These are phyloP conservation scores for Melinopterus prodromus DNA, from an alignment of 2,888 invertebrate genomes.

Conservation along the genomic window DNA sequence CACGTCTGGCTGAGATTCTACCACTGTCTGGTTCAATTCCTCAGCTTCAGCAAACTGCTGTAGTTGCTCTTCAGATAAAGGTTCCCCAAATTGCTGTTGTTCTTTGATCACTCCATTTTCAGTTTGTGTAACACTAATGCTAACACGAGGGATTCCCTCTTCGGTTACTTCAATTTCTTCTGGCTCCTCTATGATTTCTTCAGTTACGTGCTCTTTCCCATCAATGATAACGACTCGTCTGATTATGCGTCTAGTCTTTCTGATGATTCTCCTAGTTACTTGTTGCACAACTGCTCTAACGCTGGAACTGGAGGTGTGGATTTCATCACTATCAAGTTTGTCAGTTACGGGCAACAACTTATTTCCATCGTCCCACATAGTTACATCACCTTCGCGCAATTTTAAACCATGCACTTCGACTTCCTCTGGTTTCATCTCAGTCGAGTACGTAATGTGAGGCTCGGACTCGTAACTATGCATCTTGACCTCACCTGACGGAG, in stretches of 20 bases:
- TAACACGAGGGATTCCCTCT: constrained; percentile 76
- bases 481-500: constrained; percentile 70
- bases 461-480: constrained; percentile 73
- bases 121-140: constrained; percentile 71
- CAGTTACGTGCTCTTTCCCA: constrained; percentile 84
- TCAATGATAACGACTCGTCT: constrained; percentile 80
- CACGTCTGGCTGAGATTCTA: constrained; percentile 44
- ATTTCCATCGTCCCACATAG: constrained; percentile 55
- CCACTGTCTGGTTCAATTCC: constrained; percentile 32
- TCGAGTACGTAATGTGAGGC: constrained; percentile 67
- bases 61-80: constrained; percentile 48
- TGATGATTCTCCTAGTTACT: constrained; percentile 79
- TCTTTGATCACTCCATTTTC: constrained; percentile 63
- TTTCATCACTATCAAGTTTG: constrained; percentile 53
- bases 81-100: constrained; percentile 57
- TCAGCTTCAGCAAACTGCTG: constrained; percentile 29
- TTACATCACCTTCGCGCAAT: constrained; percentile 59
- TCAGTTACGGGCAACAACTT: constrained; percentile 50
- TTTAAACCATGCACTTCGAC: constrained; percentile 56
- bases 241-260: constrained; percentile 78
- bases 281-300: constrained; percentile 84
- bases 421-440: constrained; percentile 63
- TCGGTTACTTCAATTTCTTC: constrained; percentile 78
- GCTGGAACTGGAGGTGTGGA: constrained; percentile 72
- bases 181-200: constrained; percentile 86